These are phyloP conservation scores for Zeus faber DNA, from an alignment of 2,113 vertebrate species.

Conservation along the genomic window DNA sequence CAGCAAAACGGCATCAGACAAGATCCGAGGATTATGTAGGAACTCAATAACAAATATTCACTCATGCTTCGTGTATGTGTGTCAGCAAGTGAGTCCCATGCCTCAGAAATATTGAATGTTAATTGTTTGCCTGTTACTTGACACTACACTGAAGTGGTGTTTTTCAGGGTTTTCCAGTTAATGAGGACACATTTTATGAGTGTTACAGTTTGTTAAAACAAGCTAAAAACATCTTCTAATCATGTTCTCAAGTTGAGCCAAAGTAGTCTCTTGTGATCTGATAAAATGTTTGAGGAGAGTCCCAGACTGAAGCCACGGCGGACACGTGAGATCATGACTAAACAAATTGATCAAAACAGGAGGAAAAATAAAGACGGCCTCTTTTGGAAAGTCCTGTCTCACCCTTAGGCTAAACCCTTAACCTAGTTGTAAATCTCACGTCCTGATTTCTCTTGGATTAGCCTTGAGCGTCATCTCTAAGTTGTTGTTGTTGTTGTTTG, in stretches of 20 bases:
- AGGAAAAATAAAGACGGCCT: constrained; percentile 9
- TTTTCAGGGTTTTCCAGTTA: neutral
- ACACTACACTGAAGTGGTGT: too few relatives aligned
- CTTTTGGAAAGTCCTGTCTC: neutral
- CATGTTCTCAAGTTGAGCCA: constrained; percentile 2
- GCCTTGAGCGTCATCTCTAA: neutral
- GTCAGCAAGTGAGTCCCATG: neutral
- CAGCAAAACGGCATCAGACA: constrained; percentile 47
- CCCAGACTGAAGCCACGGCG: neutral
- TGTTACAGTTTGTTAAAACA: constrained; percentile 16
- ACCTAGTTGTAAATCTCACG: too few relatives aligned
- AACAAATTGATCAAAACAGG: neutral
- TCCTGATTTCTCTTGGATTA: too few relatives aligned
- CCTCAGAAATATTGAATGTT: too few relatives aligned
- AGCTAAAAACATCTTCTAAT: constrained; percentile 26
- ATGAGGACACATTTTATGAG: neutral
- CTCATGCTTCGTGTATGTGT: neutral
- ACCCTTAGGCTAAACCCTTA: neutral
- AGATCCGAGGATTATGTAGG: too few relatives aligned
- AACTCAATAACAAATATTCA: constrained; percentile 18
- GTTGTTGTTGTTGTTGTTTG: constrained; percentile 30
- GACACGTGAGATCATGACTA: constrained; percentile 34
- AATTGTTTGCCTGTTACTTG: too few relatives aligned
- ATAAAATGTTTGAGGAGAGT: constrained; percentile 17
- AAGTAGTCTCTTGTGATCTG: constrained; percentile 29